These are phyloP conservation scores for Epinotia brunnichana DNA, from an alignment of 2,888 invertebrate genomes.

Conservation along the genomic window DNA sequence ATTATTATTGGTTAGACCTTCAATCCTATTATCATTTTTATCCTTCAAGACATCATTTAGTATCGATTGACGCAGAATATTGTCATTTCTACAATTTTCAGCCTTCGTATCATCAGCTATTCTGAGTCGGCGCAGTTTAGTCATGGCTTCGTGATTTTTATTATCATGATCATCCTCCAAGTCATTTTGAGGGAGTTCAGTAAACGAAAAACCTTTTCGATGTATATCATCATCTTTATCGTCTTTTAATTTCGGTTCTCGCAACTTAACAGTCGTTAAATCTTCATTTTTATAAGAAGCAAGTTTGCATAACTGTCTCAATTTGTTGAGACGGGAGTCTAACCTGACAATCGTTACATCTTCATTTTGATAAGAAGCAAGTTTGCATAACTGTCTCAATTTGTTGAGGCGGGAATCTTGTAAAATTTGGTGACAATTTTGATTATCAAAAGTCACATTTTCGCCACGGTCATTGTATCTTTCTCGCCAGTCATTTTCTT, in stretches of 20 bases:
- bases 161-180: background rate
- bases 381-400: background rate
- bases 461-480: background rate
- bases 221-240: background rate
- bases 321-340: background rate
- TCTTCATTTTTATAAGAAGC: background rate
- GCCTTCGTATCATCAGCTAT: background rate
- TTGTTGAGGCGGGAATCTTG: background rate
- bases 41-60: background rate
- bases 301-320: background rate
- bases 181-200: background rate
- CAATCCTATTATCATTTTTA: background rate
- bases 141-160: background rate
- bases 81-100: background rate
- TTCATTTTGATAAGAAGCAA: background rate
- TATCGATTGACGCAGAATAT: background rate
- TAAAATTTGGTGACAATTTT: background rate
- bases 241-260: slow-evolving; percentile 4
- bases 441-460: background rate
- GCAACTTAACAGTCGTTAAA: background rate
- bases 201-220: background rate
- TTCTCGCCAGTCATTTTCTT: background rate
- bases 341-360: background rate
- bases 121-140: slow-evolving; percentile 2
- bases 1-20: background rate